Evolutionary conservation across 1,140 invertebrate species (phyloP), one percentile per base, ranked within the genome.

Genomic region (Drosophila oshimai): DNA sequence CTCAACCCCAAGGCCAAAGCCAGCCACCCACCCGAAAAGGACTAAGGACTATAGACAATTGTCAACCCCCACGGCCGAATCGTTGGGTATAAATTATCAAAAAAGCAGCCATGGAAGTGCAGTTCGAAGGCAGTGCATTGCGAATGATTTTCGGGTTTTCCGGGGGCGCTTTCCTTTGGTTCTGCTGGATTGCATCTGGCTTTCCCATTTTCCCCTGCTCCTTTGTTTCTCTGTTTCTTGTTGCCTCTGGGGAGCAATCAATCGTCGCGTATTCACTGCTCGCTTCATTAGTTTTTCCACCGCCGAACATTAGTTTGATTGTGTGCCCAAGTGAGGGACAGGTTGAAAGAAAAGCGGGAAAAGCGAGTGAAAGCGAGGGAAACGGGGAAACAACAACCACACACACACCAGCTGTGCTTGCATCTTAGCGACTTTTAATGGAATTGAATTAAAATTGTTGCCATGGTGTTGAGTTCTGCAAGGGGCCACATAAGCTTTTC

Each of bases 381-480:
- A 10, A n/a, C n/a, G n/a, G n/a, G 26, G 22, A 55, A 46, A 46
- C 50, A 55, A 20, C 13, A 49, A 29, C 29, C 31, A 24, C 31
- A 62, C 71, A 58, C 34, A 58, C 77, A 77, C 81, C 72, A 88
- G 77, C 83, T 87, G 80, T 47, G 64, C 51, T 37, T 62, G 53
- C 55, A 46, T 72, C 76, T 81, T 67, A 77, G 72, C 77, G 77
- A 88, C 77, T 88, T 67, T 81, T 87, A 88, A 87, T 88, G 83
- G 83, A 88, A 88, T 87, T 88, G 77, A 87, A 87, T 87, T 87
- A 87, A 88, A 88, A 77, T 60, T 74, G 77, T 74, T 88, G 55
- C 71, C 75, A 71, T 79, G 80, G 50, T 74, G 51, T 39, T 51
- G 53, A 71, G 46, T 67, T 17, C 24, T 42, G n/a, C 6, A 6